Evolutionary conservation across 1,140 invertebrate species (phyloP), one percentile per base, ranked within the genome.

Genomic region (Trichonephila clavipes): DNA sequence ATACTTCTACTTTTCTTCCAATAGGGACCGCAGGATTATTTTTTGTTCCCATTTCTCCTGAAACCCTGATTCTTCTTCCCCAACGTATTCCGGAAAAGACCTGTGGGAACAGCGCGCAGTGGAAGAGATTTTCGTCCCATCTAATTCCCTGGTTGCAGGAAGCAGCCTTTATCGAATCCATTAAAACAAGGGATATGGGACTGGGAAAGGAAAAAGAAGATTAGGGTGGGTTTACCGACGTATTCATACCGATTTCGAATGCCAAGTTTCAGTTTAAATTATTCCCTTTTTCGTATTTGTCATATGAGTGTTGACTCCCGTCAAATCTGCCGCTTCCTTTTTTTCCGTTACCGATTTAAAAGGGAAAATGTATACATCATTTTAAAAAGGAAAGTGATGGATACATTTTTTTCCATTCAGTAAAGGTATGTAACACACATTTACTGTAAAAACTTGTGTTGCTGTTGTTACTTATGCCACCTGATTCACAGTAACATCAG

Each of bases 121-220:
- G 72, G 72, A 77, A 77, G 72, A 77, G 72, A 77, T 77, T 77
- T 77, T 77, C 34, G 24, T 77, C 28, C 72, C 72, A 40, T 40
- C 28, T 77, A 77, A 77, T 77, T 77, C 72, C 28, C 34, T 28
- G 24, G 72, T 16, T 34, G 72, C 62, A 18, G 18, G 62, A 64
- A 51, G 51, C 66, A 69, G 66, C 66, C 66, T 69, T 69, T 69
- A 77, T 77, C 72, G 72, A 40, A 77, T 77, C 28, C 72, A 77
- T 77, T 77, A 77, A 77, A 77, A 77, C 72, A 77, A 77, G 72
- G 72, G 72, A 77, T 77, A 77, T 24, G 66, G 24, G 66, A n/a
- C 24, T n/a, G 64, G n/a, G 64, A 16, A 3, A 16, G 66, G 34
- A 34, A 77, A 40, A 18, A 40, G 28, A 77, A 7, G 34, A 40